Conservation (phyloP, 2,888 invertebrate species). For the Stictocephala bisonia region DNA sequence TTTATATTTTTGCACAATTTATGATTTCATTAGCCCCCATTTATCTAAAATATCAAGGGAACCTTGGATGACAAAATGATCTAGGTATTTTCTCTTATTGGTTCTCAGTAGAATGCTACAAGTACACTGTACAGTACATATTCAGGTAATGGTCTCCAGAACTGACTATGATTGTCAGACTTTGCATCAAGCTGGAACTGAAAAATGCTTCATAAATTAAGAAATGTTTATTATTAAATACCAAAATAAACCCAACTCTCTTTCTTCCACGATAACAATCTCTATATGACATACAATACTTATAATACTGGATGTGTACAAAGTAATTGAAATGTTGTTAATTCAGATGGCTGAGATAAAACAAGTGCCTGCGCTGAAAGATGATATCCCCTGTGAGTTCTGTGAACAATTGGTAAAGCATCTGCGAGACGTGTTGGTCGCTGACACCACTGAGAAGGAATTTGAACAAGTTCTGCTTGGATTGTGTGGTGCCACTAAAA, state of each 20-base stretch:
- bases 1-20: too few species aligned
- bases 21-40: too few species aligned
- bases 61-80: too few species aligned
- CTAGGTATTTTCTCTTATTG: too few species aligned
- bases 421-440: conserved; percentile 80
- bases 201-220: too few species aligned
- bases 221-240: too few species aligned
- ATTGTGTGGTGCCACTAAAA: conserved; percentile 82
- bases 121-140: too few species aligned
- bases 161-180: too few species aligned
- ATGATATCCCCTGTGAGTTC: conserved; percentile 83
- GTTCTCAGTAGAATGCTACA: too few species aligned
- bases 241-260: not conserved
- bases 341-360: not conserved
- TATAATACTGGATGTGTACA: not conserved
- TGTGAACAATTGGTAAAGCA: conserved; percentile 86
- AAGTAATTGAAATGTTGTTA: not conserved
- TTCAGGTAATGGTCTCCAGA: too few species aligned
- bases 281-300: not conserved
- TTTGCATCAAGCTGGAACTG: too few species aligned
- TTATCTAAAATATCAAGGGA: too few species aligned
- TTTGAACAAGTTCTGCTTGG: conserved; percentile 77
- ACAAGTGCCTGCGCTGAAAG: conserved; percentile 56
- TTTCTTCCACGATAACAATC: not conserved
- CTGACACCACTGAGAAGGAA: conserved; percentile 87